Conservation (phyloP, 1,140 invertebrate genomes). For the Psilanteris sp. region DNA sequence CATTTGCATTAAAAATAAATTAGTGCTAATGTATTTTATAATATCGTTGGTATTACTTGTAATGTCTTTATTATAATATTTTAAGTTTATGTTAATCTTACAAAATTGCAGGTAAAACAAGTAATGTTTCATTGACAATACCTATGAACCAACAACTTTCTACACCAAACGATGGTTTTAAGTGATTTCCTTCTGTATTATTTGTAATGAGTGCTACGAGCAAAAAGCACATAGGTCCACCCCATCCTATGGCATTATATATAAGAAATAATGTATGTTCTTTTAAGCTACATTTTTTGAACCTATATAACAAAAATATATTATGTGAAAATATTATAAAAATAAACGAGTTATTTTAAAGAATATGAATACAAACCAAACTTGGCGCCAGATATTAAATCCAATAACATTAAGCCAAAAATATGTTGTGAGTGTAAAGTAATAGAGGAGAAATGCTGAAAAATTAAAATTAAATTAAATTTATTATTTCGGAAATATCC, state of each 20-base stretch:
- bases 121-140: slow-evolving; percentile 1
- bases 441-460: slow-evolving; percentile 83
- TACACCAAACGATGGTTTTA: slow-evolving; percentile 82
- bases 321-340: neutral
- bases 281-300: slow-evolving; percentile 72
- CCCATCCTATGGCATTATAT: slow-evolving; percentile 82
- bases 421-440: slow-evolving; percentile 83
- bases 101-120: too few species aligned
- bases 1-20: too few species aligned
- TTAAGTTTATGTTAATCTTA: too few species aligned
- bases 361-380: slow-evolving; percentile 75
- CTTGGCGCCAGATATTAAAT: slow-evolving; percentile 83
- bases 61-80: too few species aligned
- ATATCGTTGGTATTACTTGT: too few species aligned
- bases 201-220: slow-evolving; percentile 79
- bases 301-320: slow-evolving; percentile 66
- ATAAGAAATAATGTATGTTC: slow-evolving; percentile 78
- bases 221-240: slow-evolving; percentile 80
- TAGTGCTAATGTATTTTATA: too few species aligned
- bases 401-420: slow-evolving; percentile 85
- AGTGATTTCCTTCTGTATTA: slow-evolving; percentile 78
- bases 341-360: neutral
- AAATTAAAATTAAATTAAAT: slow-evolving; percentile 11
- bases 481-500: neutral
- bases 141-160: slow-evolving; percentile 82